Evolutionary conservation across 2,113 vertebrate species (phyloP).

Genomic region (Poeciliopsis prolifica): DNA sequence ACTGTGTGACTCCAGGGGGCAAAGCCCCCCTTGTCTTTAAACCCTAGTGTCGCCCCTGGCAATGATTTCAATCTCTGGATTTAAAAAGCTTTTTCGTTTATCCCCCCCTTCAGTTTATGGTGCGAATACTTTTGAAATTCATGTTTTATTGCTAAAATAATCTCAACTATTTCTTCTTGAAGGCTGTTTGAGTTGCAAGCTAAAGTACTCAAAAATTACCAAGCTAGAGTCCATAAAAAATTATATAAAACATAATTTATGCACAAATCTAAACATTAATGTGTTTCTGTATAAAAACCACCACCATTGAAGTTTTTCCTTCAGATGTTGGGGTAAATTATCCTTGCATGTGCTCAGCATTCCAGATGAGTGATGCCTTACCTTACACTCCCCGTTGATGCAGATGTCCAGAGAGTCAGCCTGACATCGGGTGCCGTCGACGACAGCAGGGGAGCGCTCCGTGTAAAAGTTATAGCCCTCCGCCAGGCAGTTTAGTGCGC

Average conservation of each 20-base stretch:
- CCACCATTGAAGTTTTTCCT: neutral
- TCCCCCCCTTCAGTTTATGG: neutral
- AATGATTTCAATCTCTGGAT: too few species aligned
- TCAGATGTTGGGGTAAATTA: slow-evolving; percentile 3
- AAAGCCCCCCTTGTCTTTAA: too few species aligned
- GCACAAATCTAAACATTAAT: neutral
- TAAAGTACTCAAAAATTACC: neutral
- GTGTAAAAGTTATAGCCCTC: slow-evolving; percentile 99
- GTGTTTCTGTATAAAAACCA: neutral
- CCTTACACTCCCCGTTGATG: slow-evolving; percentile 99
- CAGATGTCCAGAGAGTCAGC: slow-evolving; percentile 97
- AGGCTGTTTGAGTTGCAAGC: neutral
- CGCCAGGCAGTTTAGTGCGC: slow-evolving; percentile 96
- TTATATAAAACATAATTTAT: neutral
- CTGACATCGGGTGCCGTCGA: slow-evolving; percentile 96
- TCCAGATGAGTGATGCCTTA: slow-evolving; percentile 56
- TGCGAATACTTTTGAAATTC: neutral
- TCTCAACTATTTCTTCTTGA: neutral
- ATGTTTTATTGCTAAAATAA: neutral
- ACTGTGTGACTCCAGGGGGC: too few species aligned
- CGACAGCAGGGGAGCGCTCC: slow-evolving; percentile 94
- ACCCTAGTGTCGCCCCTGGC: too few species aligned
- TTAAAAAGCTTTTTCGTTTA: too few species aligned
- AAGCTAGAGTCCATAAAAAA: neutral
- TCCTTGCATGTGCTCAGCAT: neutral